Evolutionary conservation across 2,797 vertebrate species (phyloP), one percentile per base, ranked within the genome.

Genomic region (Sebastes glaucus): DNA sequence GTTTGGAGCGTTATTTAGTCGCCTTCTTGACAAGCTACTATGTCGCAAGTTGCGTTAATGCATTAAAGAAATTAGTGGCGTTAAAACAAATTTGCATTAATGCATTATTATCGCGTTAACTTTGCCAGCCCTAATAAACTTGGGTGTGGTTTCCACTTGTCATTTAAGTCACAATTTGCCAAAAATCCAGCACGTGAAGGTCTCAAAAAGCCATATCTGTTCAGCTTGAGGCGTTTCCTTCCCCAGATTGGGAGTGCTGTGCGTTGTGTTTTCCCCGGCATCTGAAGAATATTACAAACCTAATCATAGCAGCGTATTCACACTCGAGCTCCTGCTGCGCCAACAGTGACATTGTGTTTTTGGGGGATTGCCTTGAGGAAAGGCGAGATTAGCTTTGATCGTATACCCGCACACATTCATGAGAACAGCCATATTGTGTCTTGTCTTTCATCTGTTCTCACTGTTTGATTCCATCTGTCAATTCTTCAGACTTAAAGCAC

Each of bases 381-480:
- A 81, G 33, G 55, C 23, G 22, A 87, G 68, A 87, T 87, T 46
- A 72, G 71, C 90, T 93, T 91, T 91, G 89, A 93, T 92, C 70
- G 13, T 7, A 30, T 6, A 73, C 63, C 18, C 25, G 49, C 28
- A 57, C 46, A 35, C 30, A 49, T 52, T 57, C 65, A 25, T 7
- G 4, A 9, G 18, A 63, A 30, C 55, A 88, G 33, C 80, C 63
- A 69, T 30, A 74, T 83, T 81, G 81, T 55, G 71, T 32, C 69
- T 90, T 84, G 75, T 89, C 87, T 91, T 89, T 92, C 77, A 89
- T 91, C 86, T 82, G 61, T 71, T 86, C 74, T 86, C 78, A 62
- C 73, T 74, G 78, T 89, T 87, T 91, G 84, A 92, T 89, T 89
- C 84, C 66, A 88, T 89, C 85, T 89, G 89, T 93, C 88, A 87